Evolutionary conservation across 2,888 invertebrate species (phyloP).

Genomic region (Microctonus aethiopoides): DNA sequence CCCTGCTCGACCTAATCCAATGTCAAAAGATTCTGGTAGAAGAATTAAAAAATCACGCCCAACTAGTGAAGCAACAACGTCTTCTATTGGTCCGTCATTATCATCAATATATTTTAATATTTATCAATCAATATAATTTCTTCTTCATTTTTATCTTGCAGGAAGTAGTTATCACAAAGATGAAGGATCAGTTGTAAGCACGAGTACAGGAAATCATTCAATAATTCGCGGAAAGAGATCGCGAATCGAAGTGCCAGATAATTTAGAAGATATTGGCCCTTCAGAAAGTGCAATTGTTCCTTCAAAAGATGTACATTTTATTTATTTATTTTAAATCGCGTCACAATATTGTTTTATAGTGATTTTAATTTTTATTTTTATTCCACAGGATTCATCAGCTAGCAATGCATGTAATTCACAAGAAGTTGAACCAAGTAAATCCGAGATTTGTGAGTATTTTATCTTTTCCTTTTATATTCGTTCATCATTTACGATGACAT

Average conservation of each 20-base stretch:
- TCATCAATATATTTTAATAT: neutral
- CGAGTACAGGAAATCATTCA: slow-evolving; percentile 47
- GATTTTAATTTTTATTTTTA: slow-evolving; percentile 5
- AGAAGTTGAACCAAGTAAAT: slow-evolving; percentile 26
- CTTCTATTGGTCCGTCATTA: slow-evolving; percentile 14
- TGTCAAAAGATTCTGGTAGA: slow-evolving; percentile 33
- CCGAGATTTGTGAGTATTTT: neutral
- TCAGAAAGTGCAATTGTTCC: slow-evolving; percentile 34
- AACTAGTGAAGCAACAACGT: slow-evolving; percentile 19
- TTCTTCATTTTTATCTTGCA: slow-evolving; percentile 18
- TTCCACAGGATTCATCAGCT: slow-evolving; percentile 7
- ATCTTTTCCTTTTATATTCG: too few species aligned
- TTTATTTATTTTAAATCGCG: slow-evolving; percentile 24
- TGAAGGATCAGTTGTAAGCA: slow-evolving; percentile 44
- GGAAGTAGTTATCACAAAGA: slow-evolving; percentile 32
- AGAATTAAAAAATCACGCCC: slow-evolving; percentile 39
- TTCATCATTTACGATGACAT: neutral
- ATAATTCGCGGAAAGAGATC: slow-evolving; percentile 59
- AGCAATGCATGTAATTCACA: neutral
- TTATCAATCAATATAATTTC: neutral
- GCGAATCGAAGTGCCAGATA: slow-evolving; percentile 52
- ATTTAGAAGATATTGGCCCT: slow-evolving; percentile 23
- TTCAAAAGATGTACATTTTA: slow-evolving; percentile 36
- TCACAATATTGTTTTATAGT: too few species aligned
- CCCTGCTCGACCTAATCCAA: slow-evolving; percentile 33